phyloP scores from a whole-genome alignment of 2,888 invertebrate genomes.

The Calameuta idolon region DNA sequence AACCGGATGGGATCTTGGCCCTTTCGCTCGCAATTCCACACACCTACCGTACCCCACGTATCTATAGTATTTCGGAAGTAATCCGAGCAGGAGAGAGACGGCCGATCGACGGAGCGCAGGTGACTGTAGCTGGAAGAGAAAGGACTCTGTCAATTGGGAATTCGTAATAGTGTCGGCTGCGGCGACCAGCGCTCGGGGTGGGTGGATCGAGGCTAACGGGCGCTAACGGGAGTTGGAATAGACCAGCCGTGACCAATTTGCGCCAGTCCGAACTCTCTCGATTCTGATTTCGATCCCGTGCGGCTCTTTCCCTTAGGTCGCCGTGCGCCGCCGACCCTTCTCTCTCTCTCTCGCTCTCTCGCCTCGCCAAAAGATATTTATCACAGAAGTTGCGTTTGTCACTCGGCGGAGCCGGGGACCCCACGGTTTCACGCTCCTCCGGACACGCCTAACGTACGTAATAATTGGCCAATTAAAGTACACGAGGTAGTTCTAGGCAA shows the following conservation, averaged over 20 bases:
- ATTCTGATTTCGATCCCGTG: constrained; percentile 28
- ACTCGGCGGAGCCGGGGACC: constrained; percentile 57
- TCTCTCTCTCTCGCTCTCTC: constrained; percentile 1
- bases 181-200: too few species aligned
- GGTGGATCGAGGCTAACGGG: not conserved
- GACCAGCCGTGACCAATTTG: constrained; percentile 66
- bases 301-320: constrained; percentile 19
- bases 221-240: not conserved
- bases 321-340: constrained; percentile 21
- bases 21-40: too few species aligned
- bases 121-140: too few species aligned
- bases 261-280: constrained; percentile 55
- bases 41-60: too few species aligned
- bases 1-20: too few species aligned
- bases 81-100: too few species aligned
- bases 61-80: too few species aligned
- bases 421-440: constrained; percentile 65
- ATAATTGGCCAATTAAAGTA: constrained; percentile 68
- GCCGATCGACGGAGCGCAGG: too few species aligned
- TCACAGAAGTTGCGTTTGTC: constrained; percentile 48
- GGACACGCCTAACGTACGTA: constrained; percentile 54
- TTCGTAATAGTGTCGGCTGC: too few species aligned
- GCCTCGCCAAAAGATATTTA: constrained; percentile 34
- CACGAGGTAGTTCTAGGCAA: constrained; percentile 34
- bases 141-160: too few species aligned